Percentiles rank a stretch among this genome's conserved stretches.
These are phyloP conservation scores for Pararge aegeria DNA, from an alignment of 1,140 invertebrate species.

Conservation along the genomic window DNA sequence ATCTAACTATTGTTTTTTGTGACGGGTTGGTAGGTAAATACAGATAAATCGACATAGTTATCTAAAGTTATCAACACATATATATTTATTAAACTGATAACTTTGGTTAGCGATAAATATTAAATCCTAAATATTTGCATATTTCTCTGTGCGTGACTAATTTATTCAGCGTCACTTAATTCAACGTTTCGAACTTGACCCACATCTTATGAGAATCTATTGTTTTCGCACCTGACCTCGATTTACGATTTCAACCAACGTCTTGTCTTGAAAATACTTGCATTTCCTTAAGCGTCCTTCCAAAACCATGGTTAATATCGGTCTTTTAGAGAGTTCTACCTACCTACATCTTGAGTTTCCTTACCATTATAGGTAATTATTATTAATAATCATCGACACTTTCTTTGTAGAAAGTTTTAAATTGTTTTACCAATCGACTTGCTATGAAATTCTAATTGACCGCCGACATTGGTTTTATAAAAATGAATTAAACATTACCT, in stretches of 20 bases:
- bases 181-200: constrained; percentile 66
- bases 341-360: constrained; percentile 9
- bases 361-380: neutral
- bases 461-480: too few species aligned
- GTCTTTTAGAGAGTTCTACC: constrained; percentile 15
- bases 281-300: constrained; percentile 44
- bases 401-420: neutral
- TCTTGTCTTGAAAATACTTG: constrained; percentile 32
- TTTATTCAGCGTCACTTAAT: constrained; percentile 34
- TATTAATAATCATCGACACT: neutral
- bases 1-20: too few species aligned
- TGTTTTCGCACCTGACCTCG: constrained; percentile 56
- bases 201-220: constrained; percentile 59
- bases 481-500: too few species aligned
- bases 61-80: too few species aligned
- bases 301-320: constrained; percentile 29
- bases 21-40: too few species aligned
- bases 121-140: neutral
- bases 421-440: too few species aligned
- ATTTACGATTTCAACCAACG: constrained; percentile 33
- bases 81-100: neutral
- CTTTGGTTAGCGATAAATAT: neutral
- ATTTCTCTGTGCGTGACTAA: constrained; percentile 38
- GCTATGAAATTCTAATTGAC: too few species aligned
- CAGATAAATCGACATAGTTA: too few species aligned